These are phyloP conservation scores for Cheilosia variabilis DNA, from an alignment of 2,888 invertebrate species.

Conservation along the genomic window DNA sequence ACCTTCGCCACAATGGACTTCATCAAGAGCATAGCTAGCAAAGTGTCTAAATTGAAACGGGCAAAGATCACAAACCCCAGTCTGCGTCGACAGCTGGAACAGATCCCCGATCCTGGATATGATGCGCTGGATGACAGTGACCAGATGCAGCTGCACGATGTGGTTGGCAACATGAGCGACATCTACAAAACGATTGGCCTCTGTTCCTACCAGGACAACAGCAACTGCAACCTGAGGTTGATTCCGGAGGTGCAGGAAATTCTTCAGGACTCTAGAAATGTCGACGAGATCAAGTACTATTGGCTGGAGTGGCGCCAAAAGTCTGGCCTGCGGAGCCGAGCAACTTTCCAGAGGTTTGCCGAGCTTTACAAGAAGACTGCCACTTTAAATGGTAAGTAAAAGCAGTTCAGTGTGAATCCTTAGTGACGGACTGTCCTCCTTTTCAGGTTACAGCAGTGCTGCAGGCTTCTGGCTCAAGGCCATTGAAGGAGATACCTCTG, in stretches of 20 bases:
- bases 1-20: slow-evolving; percentile 77
- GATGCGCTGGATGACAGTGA: slow-evolving; percentile 88
- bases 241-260: slow-evolving; percentile 85
- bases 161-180: slow-evolving; percentile 89
- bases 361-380: slow-evolving; percentile 81
- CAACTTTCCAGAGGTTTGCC: slow-evolving; percentile 79
- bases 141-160: slow-evolving; percentile 86
- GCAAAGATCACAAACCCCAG: slow-evolving; percentile 86
- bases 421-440: too few relatives aligned
- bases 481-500: slow-evolving; percentile 84
- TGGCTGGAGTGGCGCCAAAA: slow-evolving; percentile 81
- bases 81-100: slow-evolving; percentile 89
- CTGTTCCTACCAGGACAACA: slow-evolving; percentile 87
- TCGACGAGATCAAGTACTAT: slow-evolving; percentile 81
- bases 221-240: slow-evolving; percentile 87
- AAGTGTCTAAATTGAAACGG: slow-evolving; percentile 78
- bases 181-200: slow-evolving; percentile 90
- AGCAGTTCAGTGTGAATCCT: neutral
- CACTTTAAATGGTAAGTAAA: slow-evolving; percentile 78
- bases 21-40: slow-evolving; percentile 75
- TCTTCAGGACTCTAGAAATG: slow-evolving; percentile 78
- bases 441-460: slow-evolving; percentile 79
- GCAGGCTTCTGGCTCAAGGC: slow-evolving; percentile 89
- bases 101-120: slow-evolving; percentile 88
- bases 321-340: slow-evolving; percentile 78